Evolutionary conservation across 2,888 invertebrate genomes (phyloP), one percentile per base, ranked within the genome.

Genomic region (Synanthedon tipuliformis): DNA sequence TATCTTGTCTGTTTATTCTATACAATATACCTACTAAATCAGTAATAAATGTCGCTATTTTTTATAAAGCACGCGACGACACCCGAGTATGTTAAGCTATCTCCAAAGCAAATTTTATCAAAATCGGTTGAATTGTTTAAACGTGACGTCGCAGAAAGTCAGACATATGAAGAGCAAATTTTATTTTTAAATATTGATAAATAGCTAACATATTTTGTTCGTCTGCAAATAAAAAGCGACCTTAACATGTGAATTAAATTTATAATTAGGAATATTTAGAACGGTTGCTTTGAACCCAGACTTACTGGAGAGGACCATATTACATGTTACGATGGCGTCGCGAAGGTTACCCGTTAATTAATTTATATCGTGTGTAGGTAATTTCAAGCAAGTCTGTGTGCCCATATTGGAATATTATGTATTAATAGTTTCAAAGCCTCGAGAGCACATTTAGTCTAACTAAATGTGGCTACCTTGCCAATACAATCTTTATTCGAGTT

Each of bases 341-440:
- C 55, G 52, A n/a, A 66, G 65, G 59, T 66, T 62, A 53, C 55
- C 56, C 34, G 15, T 64, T 73, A 69, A 75, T 75, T 71, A 71
- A 70, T 69, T 67, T 69, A 61, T 63, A 63, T 58, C 56, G 52
- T 16, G 58, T 61, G 60, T 63, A 34, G 34, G 34, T 34, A 65
- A 69, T 70, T 65, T 62, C 58, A 56, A 59, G 58, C 60, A 55
- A 56, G 56, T 56, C 54, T 54, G 57, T 53, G 51, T 50, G 51
- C 40, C 12, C 57, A 51, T 57, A 54, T 54, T 59, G 57, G 58
- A 60, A 58, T 60, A 67, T 73, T 68, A 73, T 69, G 70, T 70
- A 75, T 73, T 73, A 65, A 72, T 68, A 65, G 66, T 66, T 61
- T 59, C 63, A 59, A 62, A 64, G 62, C 59, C 56, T 61, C 52